phyloP scores from a whole-genome alignment of 2,113 vertebrate species.

The Ahaetulla prasina region DNA sequence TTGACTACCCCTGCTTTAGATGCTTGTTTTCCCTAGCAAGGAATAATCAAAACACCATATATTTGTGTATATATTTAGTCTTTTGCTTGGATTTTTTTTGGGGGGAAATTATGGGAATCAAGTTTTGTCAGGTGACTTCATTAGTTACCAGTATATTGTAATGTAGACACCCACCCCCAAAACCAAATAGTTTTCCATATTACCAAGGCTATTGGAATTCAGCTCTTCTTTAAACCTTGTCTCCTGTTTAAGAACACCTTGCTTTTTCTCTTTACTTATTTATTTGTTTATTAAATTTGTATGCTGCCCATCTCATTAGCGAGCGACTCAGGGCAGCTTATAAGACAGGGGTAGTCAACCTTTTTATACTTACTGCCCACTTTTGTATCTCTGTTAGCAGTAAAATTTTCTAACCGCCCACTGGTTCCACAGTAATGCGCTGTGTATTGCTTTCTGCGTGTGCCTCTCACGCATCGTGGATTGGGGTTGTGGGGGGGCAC shows the following conservation, averaged over 20 bases:
- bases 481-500: no score
- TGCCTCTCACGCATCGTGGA: no score
- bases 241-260: neutral
- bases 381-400: no score
- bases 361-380: no score
- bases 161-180: neutral
- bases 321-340: neutral
- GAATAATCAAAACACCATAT: neutral
- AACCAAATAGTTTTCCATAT: neutral
- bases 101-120: neutral
- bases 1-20: no score
- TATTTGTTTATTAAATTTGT: neutral
- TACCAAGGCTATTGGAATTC: neutral
- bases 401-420: no score
- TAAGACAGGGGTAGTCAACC: no score
- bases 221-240: neutral
- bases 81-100: neutral
- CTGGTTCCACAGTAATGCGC: no score
- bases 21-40: neutral
- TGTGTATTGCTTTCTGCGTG: no score
- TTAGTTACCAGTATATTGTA: neutral
- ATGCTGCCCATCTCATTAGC: neutral
- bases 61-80: neutral
- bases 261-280: neutral
- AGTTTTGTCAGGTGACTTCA: neutral